phyloP scores from a whole-genome alignment of 2,113 vertebrate species.

The Pipa parva region DNA sequence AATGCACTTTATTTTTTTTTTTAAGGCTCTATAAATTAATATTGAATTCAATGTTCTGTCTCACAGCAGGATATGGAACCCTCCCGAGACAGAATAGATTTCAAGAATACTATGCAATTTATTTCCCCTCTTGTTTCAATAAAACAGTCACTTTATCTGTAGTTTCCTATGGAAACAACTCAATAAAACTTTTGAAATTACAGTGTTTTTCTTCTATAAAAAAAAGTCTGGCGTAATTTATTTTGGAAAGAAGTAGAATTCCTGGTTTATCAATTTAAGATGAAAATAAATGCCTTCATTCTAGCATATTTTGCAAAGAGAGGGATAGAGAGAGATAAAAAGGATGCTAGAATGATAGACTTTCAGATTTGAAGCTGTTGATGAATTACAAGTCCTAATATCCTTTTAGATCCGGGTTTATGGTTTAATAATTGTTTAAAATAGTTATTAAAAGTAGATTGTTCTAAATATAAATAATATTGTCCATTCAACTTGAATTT shows the following conservation, averaged over 20 bases:
- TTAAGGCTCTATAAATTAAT: constrained; percentile 1
- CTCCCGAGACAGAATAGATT: background rate
- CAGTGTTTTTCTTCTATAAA: background rate
- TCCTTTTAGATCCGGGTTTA: no score
- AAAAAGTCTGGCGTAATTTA: background rate
- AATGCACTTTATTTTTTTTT: background rate
- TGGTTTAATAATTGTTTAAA: no score
- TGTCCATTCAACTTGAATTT: no score
- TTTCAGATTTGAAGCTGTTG: no score
- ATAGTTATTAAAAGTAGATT: no score
- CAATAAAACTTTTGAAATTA: background rate
- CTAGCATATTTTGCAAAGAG: no score
- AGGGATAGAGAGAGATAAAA: no score
- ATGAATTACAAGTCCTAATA: no score
- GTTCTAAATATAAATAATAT: no score
- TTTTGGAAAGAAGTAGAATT: background rate
- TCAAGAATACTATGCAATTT: constrained; percentile 2
- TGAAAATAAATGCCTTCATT: no score
- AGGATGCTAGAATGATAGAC: no score
- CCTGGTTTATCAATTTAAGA: background rate
- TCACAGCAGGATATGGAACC: constrained; percentile 9
- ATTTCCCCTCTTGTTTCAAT: constrained; percentile 22
- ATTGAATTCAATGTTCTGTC: constrained; percentile 5
- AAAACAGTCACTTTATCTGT: background rate
- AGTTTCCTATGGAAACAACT: constrained; percentile 1